Conservation (phyloP, 2,113 vertebrate species). For the Zosterops borbonicus region DNA sequence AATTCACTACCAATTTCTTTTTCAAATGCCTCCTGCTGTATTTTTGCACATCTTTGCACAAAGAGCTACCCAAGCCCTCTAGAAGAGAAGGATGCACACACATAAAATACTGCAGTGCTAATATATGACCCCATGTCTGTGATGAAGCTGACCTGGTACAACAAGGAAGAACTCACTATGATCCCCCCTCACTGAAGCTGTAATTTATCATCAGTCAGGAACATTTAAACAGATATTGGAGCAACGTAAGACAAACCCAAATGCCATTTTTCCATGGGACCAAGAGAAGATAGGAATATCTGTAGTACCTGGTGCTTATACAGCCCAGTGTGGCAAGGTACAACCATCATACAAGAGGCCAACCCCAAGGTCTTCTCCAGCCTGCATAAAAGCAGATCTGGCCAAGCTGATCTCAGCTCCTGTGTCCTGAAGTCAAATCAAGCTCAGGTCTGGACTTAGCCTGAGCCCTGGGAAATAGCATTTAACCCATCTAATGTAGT, state of each 20-base stretch:
- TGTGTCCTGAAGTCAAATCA: rapidly evolving
- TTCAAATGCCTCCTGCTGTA: not conserved
- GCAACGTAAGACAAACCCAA: not conserved
- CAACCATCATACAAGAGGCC: not conserved
- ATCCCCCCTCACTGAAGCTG: not conserved
- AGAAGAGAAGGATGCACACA: not conserved
- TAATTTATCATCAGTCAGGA: not conserved
- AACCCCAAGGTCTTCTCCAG: not conserved
- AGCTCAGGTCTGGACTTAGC: not conserved
- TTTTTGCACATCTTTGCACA: not conserved
- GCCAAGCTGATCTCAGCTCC: not conserved
- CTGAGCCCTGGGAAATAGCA: not conserved
- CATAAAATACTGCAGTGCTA: not conserved
- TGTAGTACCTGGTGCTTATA: rapidly evolving
- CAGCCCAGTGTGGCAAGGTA: not conserved
- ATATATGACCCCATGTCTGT: not conserved
- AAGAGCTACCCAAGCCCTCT: not conserved
- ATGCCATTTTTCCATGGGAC: not conserved
- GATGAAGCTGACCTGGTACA: not conserved
- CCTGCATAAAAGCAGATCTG: not conserved
- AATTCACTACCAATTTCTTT: not conserved
- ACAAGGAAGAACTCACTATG: not conserved
- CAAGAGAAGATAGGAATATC: not conserved
- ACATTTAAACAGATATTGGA: not conserved
- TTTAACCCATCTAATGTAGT: not conserved